phyloP scores from a whole-genome alignment of 2,888 invertebrate genomes.

The Tipula unca region DNA sequence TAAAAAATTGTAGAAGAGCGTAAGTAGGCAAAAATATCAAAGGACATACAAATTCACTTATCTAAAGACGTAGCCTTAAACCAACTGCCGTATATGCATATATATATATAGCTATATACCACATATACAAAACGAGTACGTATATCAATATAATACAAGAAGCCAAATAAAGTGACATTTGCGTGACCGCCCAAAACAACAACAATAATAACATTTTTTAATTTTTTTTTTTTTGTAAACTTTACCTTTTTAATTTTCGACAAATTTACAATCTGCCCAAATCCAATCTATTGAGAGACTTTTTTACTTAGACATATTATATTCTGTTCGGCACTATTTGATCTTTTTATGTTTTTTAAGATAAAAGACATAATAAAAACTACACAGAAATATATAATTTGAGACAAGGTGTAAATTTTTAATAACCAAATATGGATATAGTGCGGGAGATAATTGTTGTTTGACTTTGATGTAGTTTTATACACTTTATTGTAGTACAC shows the following conservation, averaged over 20 bases:
- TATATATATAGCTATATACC: neutral
- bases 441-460: neutral
- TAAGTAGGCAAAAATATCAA: neutral
- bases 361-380: neutral
- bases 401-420: conserved; percentile 14
- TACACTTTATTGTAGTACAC: neutral
- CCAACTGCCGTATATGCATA: neutral
- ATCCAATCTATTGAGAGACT: neutral
- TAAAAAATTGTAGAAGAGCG: too few relatives aligned
- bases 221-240: neutral
- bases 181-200: neutral
- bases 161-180: conserved; percentile 8
- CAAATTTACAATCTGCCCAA: neutral
- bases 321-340: neutral
- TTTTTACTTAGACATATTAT: neutral
- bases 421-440: neutral
- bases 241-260: neutral
- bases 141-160: neutral
- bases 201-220: neutral
- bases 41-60: neutral
- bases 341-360: neutral
- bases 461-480: neutral
- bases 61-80: neutral
- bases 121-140: neutral
- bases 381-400: neutral